Evolutionary conservation across 2,888 invertebrate genomes (phyloP).

Genomic region (Meandrusa payeni): DNA sequence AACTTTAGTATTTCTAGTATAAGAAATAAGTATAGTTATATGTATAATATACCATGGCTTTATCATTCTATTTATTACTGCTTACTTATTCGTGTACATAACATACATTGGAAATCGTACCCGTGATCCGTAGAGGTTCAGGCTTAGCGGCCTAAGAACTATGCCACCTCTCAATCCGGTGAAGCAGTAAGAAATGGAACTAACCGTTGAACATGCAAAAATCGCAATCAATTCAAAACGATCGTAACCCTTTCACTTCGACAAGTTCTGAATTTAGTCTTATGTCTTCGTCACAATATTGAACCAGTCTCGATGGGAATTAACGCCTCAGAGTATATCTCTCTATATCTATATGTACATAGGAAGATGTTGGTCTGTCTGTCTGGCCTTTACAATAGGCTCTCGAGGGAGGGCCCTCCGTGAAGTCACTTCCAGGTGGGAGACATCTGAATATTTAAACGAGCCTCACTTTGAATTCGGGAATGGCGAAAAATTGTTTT

Average conservation of each 20-base stretch:
- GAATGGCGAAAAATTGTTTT: constrained; percentile 26
- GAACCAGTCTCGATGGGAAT: constrained; percentile 25
- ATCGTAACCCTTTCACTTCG: not conserved
- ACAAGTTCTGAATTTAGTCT: not conserved
- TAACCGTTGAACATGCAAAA: too few relatives aligned
- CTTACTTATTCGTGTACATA: too few relatives aligned
- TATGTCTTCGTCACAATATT: constrained; percentile 18
- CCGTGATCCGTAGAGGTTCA: too few relatives aligned
- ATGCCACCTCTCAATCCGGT: too few relatives aligned
- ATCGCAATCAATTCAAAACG: too few relatives aligned
- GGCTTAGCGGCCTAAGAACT: too few relatives aligned
- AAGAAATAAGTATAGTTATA: too few relatives aligned
- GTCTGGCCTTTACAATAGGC: constrained; percentile 66
- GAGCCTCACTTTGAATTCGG: constrained; percentile 39
- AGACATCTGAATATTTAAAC: constrained; percentile 63
- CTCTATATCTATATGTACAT: constrained; percentile 23
- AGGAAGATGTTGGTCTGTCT: constrained; percentile 35
- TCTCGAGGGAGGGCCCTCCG: constrained; percentile 42
- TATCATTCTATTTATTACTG: too few relatives aligned
- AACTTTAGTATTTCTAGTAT: too few relatives aligned
- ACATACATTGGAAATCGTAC: too few relatives aligned
- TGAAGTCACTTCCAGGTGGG: constrained; percentile 72
- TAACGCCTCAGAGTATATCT: constrained; percentile 16
- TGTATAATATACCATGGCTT: too few relatives aligned
- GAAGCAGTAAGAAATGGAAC: too few relatives aligned